These are phyloP conservation scores for Andrena chrysosceles DNA, from an alignment of 2,888 invertebrate genomes.

Conservation along the genomic window DNA sequence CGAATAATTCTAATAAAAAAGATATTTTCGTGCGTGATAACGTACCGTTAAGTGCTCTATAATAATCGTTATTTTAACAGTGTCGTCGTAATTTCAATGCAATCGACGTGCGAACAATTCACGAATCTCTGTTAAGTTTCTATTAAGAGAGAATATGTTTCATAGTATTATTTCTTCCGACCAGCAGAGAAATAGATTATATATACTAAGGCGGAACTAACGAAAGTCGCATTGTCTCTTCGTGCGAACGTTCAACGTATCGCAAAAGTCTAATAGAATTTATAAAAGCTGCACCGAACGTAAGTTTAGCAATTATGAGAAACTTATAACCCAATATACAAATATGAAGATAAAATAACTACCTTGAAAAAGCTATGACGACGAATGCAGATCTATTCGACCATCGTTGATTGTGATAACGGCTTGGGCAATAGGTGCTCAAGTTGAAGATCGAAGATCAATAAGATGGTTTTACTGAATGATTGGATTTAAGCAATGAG, in stretches of 20 bases:
- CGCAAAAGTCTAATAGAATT: constrained; percentile 45
- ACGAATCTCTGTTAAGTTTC: not conserved
- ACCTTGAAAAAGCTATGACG: constrained; percentile 44
- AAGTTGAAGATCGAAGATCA: constrained; percentile 60
- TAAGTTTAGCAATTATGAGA: constrained; percentile 32
- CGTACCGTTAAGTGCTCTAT: constrained; percentile 5
- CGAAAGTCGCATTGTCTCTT: constrained; percentile 20
- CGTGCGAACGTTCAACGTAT: constrained; percentile 45
- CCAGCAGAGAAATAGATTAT: constrained; percentile 58
- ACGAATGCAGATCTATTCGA: constrained; percentile 43
- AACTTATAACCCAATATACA: constrained; percentile 50
- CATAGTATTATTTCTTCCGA: constrained; percentile 44
- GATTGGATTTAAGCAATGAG: constrained; percentile 83
- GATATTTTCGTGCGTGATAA: constrained; percentile 1
- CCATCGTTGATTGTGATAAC: constrained; percentile 57
- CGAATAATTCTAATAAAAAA: not conserved
- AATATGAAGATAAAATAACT: constrained; percentile 37
- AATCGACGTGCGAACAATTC: not conserved
- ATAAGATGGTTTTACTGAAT: constrained; percentile 76
- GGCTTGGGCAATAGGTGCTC: constrained; percentile 58
- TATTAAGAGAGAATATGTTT: constrained; percentile 32
- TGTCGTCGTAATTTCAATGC: not conserved
- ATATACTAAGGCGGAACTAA: constrained; percentile 26
- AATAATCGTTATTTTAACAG: not conserved
- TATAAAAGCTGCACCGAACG: constrained; percentile 36